A percentile compares a stretch with the other conserved stretches of the same genome.
Conservation (phyloP, 1,140 invertebrate genomes). For the Mactra quadrangularis region DNA sequence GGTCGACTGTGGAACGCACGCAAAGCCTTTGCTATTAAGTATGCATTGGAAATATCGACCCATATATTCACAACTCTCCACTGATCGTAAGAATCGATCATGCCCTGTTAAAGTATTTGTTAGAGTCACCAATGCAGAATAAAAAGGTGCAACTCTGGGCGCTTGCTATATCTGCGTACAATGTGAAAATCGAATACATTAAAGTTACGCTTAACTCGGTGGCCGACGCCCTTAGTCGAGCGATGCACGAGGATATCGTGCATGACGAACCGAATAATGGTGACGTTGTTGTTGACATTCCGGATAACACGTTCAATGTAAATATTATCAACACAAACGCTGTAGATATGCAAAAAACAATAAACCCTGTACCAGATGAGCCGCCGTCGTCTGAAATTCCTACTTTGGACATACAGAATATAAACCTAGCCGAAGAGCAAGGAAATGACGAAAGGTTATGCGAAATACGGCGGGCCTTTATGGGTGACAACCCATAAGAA, state of each 20-base stretch:
- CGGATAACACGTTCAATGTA: slow-evolving; percentile 23
- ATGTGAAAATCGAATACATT: slow-evolving; percentile 57
- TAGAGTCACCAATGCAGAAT: slow-evolving; percentile 60
- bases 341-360: slow-evolving; percentile 35
- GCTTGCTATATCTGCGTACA: slow-evolving; percentile 53
- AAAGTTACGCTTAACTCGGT: slow-evolving; percentile 34
- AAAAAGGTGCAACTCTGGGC: slow-evolving; percentile 68
- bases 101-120: slow-evolving; percentile 55
- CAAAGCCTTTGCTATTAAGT: slow-evolving; percentile 70
- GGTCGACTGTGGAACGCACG: slow-evolving; percentile 64
- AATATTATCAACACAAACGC: slow-evolving; percentile 50
- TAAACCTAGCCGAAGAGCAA: slow-evolving; percentile 53
- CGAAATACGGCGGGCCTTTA: slow-evolving; percentile 18
- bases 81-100: slow-evolving; percentile 69
- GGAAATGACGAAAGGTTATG: slow-evolving; percentile 17
- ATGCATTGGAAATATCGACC: slow-evolving; percentile 70
- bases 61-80: slow-evolving; percentile 68
- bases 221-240: slow-evolving; percentile 57
- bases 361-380: neutral
- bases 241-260: neutral
- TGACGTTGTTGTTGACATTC: neutral
- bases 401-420: neutral
- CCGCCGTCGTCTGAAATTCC: neutral
- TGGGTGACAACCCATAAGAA: neutral
- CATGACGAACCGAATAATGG: neutral